Evolutionary conservation across 2,888 invertebrate genomes (phyloP).

Genomic region (Eugnorisma glareosa): DNA sequence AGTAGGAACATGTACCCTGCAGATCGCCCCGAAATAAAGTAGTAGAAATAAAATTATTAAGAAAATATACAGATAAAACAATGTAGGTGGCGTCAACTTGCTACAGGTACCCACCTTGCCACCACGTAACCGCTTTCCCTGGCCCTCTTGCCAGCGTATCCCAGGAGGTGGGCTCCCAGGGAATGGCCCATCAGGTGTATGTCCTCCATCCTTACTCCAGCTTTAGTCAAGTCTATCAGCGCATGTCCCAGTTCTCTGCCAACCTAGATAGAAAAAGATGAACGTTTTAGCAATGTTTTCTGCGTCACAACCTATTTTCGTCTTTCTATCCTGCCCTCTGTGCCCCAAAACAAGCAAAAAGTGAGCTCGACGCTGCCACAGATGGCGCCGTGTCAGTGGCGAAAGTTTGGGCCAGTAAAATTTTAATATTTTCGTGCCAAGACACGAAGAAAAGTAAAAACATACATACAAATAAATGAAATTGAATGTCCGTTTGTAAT

Average conservation of each 20-base stretch:
- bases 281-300: background rate
- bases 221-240: conserved; percentile 73
- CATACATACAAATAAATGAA: too few species aligned
- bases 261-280: conserved; percentile 70
- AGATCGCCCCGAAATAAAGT: background rate
- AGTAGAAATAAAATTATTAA: background rate
- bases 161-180: conserved; percentile 86
- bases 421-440: background rate
- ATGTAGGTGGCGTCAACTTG: background rate
- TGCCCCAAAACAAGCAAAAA: background rate
- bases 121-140: conserved; percentile 77
- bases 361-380: background rate
- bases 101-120: conserved; percentile 75
- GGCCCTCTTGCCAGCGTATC: conserved; percentile 79
- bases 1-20: background rate
- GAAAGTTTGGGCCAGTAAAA: background rate
- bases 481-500: too few species aligned
- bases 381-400: background rate
- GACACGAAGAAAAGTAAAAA: background rate
- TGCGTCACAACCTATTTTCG: background rate
- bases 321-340: background rate
- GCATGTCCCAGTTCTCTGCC: conserved; percentile 78
- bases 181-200: conserved; percentile 86
- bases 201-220: conserved; percentile 79
- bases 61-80: background rate